Base-by-base conservation (phyloP, 2,113 vertebrate genomes). In the Lepidothrix coronata region DNA sequence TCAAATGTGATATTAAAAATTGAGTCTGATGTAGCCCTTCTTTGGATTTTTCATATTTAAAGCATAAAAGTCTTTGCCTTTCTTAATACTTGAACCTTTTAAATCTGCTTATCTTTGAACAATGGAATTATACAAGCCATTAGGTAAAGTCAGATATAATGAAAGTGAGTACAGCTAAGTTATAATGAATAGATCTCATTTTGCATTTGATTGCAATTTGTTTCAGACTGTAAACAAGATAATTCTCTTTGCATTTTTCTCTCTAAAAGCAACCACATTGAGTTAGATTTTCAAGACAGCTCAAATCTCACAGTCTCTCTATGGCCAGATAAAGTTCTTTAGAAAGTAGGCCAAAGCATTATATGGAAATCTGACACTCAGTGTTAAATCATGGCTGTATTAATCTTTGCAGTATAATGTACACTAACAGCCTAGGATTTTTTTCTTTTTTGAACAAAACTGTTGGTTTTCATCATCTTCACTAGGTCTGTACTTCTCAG, bases 301-400 rank as follows among this genome's bases (percentile, higher is more conserved):
- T 85, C 71, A 88, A 73, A 91, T 70, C 49, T 82, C 25, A n/a
- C 61, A 58, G 61, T 66, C 27, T 49, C 54, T 70, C 31, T 80
- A 14, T 48, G 63, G 25, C 18, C 41, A 74, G 91, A 89, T 93
- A 73, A 83, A 85, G 28, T 88, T 73, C 74, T 96, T 95, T 54
- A 76, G 43, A 87, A 95, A 93, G 66, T 62, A 95, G 91, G 87
- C 74, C 70, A 95, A 89, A 89, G 61, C 44, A 91, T 95, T 85
- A 75, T 58, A 44, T 61, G 49, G 44, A 94, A 91, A 94, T 89
- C 41, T 84, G 73, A 63, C 80, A 68, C 28, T 88, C 46, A 49
- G 28, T 72, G 24, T 91, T 66, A 96, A 96, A 63, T 58, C 37
- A 55, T 43, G 52, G 54, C 58, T 93, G 15, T 23, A 35, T 66